Conservation (phyloP, 1,140 invertebrate species). For the Pogonognathellus flavescens region DNA sequence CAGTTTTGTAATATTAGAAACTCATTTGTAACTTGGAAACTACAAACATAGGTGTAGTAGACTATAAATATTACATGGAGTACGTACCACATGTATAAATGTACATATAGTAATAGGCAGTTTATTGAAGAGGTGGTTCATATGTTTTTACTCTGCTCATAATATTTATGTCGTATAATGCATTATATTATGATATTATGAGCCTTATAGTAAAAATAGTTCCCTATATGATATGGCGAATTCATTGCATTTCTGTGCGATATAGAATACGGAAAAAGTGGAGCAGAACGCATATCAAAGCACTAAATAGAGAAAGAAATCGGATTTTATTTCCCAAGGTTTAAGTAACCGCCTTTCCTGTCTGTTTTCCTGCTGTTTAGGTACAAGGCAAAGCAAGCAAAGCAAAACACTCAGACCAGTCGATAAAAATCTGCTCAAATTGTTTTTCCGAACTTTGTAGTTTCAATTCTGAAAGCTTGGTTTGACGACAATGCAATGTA, state of each 20-base stretch:
- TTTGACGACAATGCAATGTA: slow-evolving; percentile 17
- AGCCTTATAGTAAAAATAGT: background rate
- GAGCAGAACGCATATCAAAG: background rate
- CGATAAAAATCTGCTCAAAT: slow-evolving; percentile 55
- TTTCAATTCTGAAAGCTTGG: slow-evolving; percentile 34
- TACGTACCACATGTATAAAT: no score
- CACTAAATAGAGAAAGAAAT: slow-evolving; percentile 8
- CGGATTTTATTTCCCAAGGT: slow-evolving; percentile 46
- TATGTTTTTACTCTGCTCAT: background rate
- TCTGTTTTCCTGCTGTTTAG: slow-evolving; percentile 39
- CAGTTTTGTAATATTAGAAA: background rate
- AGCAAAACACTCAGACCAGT: slow-evolving; percentile 11
- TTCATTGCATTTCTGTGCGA: no score
- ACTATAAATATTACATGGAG: no score
- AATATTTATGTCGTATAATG: no score
- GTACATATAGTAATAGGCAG: background rate
- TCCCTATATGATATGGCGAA: background rate
- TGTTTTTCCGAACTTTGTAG: slow-evolving; percentile 45
- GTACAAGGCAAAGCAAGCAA: background rate
- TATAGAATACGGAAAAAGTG: background rate
- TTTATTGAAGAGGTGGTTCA: slow-evolving; percentile 2
- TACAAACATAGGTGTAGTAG: no score
- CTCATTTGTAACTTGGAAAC: no score
- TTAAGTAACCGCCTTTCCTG: slow-evolving; percentile 51
- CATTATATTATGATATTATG: no score